A percentile compares a stretch with the other conserved stretches of the same genome.
These are phyloP conservation scores for Tethea ocularis DNA, from an alignment of 2,888 invertebrate species.

Conservation along the genomic window DNA sequence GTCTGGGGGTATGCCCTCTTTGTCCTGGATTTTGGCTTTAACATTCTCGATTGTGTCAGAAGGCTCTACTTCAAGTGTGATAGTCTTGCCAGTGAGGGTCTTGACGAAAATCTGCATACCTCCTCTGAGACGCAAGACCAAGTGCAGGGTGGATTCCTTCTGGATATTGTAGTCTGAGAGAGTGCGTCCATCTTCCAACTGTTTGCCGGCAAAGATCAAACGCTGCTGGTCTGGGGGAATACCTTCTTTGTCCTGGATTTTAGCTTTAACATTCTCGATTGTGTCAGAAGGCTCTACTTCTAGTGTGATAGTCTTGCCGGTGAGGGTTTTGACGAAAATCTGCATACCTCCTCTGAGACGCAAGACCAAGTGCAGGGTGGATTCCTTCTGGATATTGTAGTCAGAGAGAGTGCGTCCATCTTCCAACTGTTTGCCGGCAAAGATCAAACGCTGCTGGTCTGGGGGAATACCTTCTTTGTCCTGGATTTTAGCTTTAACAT, in stretches of 20 bases:
- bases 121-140: conserved; percentile 46
- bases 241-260: conserved; percentile 53
- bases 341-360: conserved; percentile 58
- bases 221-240: conserved; percentile 54
- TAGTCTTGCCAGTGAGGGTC: conserved; percentile 50
- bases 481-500: conserved; percentile 56
- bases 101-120: conserved; percentile 57
- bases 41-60: conserved; percentile 53
- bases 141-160: conserved; percentile 47
- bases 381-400: conserved; percentile 57
- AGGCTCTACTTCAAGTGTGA: conserved; percentile 47
- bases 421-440: conserved; percentile 54
- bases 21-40: conserved; percentile 51
- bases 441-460: conserved; percentile 54
- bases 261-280: conserved; percentile 49
- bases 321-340: conserved; percentile 51
- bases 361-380: conserved; percentile 48
- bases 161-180: conserved; percentile 52
- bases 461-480: conserved; percentile 58
- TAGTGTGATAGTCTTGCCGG: conserved; percentile 48
- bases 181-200: conserved; percentile 48
- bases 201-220: conserved; percentile 50
- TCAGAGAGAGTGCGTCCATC: conserved; percentile 55
- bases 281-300: conserved; percentile 49
- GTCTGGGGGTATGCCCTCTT: conserved; percentile 51